Percentiles rank a stretch among this genome's conserved stretches.
These are phyloP conservation scores for Athripsodes cinereus DNA, from an alignment of 2,888 invertebrate species.

Conservation along the genomic window DNA sequence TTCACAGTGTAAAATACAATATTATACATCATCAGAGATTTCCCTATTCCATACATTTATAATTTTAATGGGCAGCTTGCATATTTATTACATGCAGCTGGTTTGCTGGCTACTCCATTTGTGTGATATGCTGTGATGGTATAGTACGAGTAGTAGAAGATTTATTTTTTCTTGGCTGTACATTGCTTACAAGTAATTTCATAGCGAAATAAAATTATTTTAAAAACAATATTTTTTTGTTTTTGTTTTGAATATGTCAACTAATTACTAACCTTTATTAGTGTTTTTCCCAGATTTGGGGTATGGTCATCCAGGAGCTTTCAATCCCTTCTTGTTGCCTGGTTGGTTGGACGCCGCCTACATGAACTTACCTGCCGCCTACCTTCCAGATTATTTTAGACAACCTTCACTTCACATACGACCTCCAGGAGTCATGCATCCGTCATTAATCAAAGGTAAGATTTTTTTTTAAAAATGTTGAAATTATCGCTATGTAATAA, in stretches of 20 bases:
- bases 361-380: conserved; percentile 64
- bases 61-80: no score
- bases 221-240: background rate
- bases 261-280: conserved; percentile 17
- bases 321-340: conserved; percentile 73
- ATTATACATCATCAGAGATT: no score
- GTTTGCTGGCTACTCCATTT: no score
- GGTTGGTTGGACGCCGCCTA: conserved; percentile 83
- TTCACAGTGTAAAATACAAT: no score
- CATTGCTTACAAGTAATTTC: no score
- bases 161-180: no score
- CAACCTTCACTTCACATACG: conserved; percentile 45
- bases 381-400: conserved; percentile 63
- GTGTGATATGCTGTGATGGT: no score
- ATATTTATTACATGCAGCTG: no score
- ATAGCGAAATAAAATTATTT: background rate
- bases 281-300: conserved; percentile 59
- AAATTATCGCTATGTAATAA: no score
- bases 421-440: conserved; percentile 36
- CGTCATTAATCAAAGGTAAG: conserved; percentile 58
- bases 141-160: no score
- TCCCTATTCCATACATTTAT: no score
- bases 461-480: no score
- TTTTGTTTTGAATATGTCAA: background rate
- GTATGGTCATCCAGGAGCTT: conserved; percentile 70